Evolutionary conservation across 2,797 vertebrate genomes (phyloP).

Genomic region (Netta rufina): DNA sequence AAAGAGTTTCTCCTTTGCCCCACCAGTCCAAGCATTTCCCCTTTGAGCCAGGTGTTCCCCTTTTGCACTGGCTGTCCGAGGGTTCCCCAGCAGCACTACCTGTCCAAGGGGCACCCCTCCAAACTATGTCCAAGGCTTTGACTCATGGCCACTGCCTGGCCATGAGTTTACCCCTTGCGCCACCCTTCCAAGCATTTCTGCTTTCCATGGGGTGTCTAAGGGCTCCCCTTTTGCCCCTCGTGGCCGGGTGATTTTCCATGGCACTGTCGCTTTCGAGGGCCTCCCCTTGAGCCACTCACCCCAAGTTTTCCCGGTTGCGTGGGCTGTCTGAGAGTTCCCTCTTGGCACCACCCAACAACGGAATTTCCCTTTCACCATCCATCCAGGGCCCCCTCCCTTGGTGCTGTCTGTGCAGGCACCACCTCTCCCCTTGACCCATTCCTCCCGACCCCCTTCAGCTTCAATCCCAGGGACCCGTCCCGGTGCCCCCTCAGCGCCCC

Average conservation of each 20-base stretch:
- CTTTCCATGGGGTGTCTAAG: background rate
- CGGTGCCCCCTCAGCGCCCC: background rate
- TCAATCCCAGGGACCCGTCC: background rate
- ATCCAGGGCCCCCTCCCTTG: background rate
- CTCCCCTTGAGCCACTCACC: background rate
- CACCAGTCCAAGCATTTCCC: background rate
- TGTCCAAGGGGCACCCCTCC: background rate
- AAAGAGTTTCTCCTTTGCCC: background rate
- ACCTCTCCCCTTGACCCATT: background rate
- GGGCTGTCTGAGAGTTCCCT: background rate
- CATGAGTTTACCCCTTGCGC: background rate
- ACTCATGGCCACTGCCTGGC: background rate
- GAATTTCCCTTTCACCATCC: background rate
- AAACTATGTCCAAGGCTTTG: background rate
- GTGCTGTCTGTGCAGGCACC: background rate
- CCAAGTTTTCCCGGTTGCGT: accelerated
- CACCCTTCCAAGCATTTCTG: background rate
- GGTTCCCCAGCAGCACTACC: accelerated
- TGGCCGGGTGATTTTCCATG: background rate
- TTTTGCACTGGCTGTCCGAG: background rate
- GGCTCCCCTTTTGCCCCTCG: background rate
- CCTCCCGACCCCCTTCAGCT: accelerated
- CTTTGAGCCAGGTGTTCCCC: background rate
- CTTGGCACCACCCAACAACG: background rate
- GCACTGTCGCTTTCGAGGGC: accelerated